These are phyloP conservation scores for Drosophila borealis DNA, from an alignment of 2,888 invertebrate genomes.

Conservation along the genomic window DNA sequence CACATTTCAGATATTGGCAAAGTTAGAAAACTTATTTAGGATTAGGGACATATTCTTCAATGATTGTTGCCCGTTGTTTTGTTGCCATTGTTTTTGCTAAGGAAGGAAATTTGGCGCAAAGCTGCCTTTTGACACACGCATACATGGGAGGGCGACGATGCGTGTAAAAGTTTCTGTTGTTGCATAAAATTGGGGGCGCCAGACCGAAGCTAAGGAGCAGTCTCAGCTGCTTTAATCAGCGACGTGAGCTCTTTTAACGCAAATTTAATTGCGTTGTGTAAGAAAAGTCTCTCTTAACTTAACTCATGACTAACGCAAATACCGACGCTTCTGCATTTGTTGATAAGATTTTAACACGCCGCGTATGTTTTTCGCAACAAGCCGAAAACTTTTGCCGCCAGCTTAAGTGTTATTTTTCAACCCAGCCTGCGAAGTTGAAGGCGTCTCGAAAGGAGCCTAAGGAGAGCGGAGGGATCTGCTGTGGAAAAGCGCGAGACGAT, in stretches of 20 bases:
- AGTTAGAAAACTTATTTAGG: conserved; percentile 63
- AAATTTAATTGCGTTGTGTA: conserved; percentile 75
- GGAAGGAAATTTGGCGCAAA: conserved; percentile 59
- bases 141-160: conserved; percentile 62
- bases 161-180: conserved; percentile 75
- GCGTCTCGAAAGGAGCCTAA: conserved; percentile 23
- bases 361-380: conserved; percentile 68
- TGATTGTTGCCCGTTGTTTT: conserved; percentile 48
- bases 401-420: conserved; percentile 46
- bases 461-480: conserved; percentile 23
- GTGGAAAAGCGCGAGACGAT: background rate
- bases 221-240: conserved; percentile 67
- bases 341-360: conserved; percentile 80
- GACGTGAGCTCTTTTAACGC: conserved; percentile 75
- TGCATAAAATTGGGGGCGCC: conserved; percentile 66
- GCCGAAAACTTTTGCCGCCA: conserved; percentile 38
- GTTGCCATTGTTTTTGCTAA: conserved; percentile 38
- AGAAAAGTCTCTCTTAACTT: conserved; percentile 50
- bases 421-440: conserved; percentile 37
- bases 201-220: conserved; percentile 19
- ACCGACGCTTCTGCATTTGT: conserved; percentile 49
- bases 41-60: conserved; percentile 68
- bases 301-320: conserved; percentile 71
- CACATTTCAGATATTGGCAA: conserved; percentile 1
- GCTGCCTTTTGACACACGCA: conserved; percentile 61